Evolutionary conservation across 2,113 vertebrate genomes (phyloP).

Genomic region (Ellobius talpinus): DNA sequence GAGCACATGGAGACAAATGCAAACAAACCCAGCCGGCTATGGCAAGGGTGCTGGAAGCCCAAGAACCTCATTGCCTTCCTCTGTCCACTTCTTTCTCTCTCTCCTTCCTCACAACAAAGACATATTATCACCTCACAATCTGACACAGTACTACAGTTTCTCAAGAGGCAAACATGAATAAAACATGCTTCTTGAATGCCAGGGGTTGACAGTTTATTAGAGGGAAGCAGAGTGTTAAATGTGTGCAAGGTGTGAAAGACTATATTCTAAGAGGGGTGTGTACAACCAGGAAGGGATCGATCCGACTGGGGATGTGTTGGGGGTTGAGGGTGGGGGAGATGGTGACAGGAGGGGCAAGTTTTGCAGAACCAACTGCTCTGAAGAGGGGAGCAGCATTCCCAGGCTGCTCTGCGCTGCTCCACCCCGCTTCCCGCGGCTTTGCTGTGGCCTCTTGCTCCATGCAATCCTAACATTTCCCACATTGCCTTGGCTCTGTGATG

Average conservation of each 20-base stretch:
- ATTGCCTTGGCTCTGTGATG: not conserved
- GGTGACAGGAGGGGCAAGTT: not conserved
- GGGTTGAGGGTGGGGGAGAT: not conserved
- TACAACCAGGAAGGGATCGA: not conserved
- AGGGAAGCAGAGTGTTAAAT: not conserved
- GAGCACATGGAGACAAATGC: not conserved
- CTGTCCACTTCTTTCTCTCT: not conserved
- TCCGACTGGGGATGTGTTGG: not conserved
- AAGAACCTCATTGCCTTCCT: not conserved
- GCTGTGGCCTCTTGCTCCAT: not conserved
- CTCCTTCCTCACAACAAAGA: not conserved
- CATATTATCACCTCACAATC: not conserved
- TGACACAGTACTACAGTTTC: constrained; percentile 33
- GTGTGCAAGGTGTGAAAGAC: constrained; percentile 3
- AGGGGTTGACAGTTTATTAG: not conserved
- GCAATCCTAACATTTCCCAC: not conserved
- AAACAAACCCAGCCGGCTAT: not conserved
- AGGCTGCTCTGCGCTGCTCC: not conserved
- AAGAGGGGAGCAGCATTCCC: not conserved
- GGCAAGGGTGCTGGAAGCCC: not conserved
- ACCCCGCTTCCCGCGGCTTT: not conserved
- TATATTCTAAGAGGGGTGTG: not conserved
- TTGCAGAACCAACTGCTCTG: not conserved
- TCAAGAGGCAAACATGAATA: constrained; percentile 51
- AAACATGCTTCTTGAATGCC: not conserved